A percentile compares a stretch with the other conserved stretches of the same genome.
These are phyloP conservation scores for Tribolium freemani DNA, from an alignment of 2,888 invertebrate genomes.

Conservation along the genomic window DNA sequence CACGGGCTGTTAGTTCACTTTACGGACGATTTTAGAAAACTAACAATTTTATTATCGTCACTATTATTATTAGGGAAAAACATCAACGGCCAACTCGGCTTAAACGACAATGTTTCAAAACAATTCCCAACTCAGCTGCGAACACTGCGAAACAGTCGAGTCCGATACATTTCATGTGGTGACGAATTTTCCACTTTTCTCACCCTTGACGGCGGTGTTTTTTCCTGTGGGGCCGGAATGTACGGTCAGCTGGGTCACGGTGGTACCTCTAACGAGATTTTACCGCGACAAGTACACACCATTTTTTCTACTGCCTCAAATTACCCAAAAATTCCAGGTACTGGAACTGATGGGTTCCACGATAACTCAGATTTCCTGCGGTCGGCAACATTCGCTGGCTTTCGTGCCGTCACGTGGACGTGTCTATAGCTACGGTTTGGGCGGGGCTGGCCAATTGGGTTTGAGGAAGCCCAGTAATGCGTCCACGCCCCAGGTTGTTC, in stretches of 20 bases:
- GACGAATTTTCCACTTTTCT: constrained; percentile 94
- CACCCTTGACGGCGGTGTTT: constrained; percentile 95
- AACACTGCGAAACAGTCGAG: constrained; percentile 81
- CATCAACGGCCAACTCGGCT: constrained; percentile 84
- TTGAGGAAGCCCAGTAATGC: constrained; percentile 71
- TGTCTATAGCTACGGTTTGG: constrained; percentile 92
- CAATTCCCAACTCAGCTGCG: constrained; percentile 82
- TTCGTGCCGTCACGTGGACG: constrained; percentile 83
- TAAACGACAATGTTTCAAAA: constrained; percentile 80
- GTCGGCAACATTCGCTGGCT: constrained; percentile 88
- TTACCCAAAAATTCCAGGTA: constrained; percentile 65
- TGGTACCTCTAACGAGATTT: constrained; percentile 81
- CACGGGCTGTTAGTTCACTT: too few species aligned
- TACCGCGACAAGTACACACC: constrained; percentile 84
- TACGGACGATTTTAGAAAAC: too few species aligned
- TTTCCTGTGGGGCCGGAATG: constrained; percentile 92
- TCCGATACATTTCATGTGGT: constrained; percentile 86
- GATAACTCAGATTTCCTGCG: constrained; percentile 90
- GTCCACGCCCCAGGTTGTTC: constrained; percentile 76
- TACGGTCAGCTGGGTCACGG: constrained; percentile 96
- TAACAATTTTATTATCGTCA: background rate
- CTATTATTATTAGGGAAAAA: constrained; percentile 73
- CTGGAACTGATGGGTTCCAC: constrained; percentile 93
- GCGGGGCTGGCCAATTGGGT: constrained; percentile 92
- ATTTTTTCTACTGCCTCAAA: constrained; percentile 4